Base-by-base conservation (phyloP, 2,888 invertebrate species). In the Leistus spinibarbis region DNA sequence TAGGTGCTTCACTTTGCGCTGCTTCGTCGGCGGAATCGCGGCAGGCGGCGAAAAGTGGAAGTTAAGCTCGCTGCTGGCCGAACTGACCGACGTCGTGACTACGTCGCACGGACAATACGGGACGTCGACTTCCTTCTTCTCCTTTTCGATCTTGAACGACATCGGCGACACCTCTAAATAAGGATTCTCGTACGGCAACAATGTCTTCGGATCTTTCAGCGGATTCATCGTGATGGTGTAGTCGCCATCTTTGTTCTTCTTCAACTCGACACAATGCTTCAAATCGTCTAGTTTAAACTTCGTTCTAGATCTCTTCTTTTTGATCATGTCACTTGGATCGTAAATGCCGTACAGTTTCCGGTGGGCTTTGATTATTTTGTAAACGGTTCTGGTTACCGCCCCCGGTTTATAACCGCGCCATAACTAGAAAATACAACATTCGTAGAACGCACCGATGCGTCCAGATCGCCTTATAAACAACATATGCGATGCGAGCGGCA, bases 41-140 rank as follows among this genome's bases (percentile, higher is more conserved):
- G 91, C 91, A 0, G 92, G 92, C 0, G 92, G 92, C 0, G 92
- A 92, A 67, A 92, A 92, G 75, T 91, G 91, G 54, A 92, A 91
- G 79, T 92, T 91, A 84, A 91, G 88, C 72, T 92, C 91, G 0
- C 89, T 90, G 77, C 91, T 91, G 70, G 88, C 88, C 0, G 88
- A 88, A 1, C 24, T 24, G 13, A 54, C 2, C 1, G 24, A 23
- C 5, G 20, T 17, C 86, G 86, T 0, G 87, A 88, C 78, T 90
- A 90, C 9, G 89, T 85, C 67, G 88, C 87, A 66, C 88, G 69
- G 75, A n/a, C 75, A 75, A 27, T 57, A 64, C 20, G 20, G 65
- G 10, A 54, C 24, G 23, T 67, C 66, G 4, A 24, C 17, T 19
- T 54, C 23, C 9, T 19, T 23, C 24, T 53, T 13, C 24, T 23